Percentiles rank a stretch among this genome's conserved stretches.
phyloP scores from a whole-genome alignment of 1,140 invertebrate species.

The Aphelenchoides avenae region DNA sequence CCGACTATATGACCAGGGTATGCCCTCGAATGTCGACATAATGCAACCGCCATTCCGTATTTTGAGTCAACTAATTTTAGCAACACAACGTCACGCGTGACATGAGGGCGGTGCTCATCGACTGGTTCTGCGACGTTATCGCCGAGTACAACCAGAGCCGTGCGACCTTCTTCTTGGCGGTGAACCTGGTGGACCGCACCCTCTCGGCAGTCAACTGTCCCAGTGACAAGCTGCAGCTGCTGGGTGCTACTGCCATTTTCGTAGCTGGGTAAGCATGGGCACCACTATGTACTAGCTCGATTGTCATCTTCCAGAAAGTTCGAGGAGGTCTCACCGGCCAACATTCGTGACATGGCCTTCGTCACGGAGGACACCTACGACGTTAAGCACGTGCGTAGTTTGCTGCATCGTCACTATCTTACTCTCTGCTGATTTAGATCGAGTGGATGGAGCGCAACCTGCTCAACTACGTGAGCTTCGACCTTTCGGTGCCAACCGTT shows the following conservation, averaged over 20 bases:
- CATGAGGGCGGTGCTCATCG: constrained; percentile 30
- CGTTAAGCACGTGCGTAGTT: constrained; percentile 13
- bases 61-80: not conserved
- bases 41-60: no score
- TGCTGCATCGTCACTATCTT: not conserved
- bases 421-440: constrained; percentile 7
- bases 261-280: constrained; percentile 13
- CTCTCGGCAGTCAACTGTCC: constrained; percentile 25
- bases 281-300: constrained; percentile 6
- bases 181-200: constrained; percentile 20
- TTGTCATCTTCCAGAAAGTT: constrained; percentile 10
- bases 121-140: constrained; percentile 28
- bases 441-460: constrained; percentile 23
- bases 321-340: constrained; percentile 13
- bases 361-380: constrained; percentile 23
- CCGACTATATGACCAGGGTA: constrained; percentile 27
- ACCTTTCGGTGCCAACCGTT: constrained; percentile 6
- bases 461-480: constrained; percentile 15
- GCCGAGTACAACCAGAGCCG: constrained; percentile 15
- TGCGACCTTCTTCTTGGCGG: constrained; percentile 25
- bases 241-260: constrained; percentile 24
- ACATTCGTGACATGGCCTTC: constrained; percentile 8
- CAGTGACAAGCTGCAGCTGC: constrained; percentile 20
- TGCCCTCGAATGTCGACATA: not conserved
- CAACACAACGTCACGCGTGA: constrained; percentile 15